Evolutionary conservation across 2,888 invertebrate species (phyloP).

Genomic region (Abscondita cerata): DNA sequence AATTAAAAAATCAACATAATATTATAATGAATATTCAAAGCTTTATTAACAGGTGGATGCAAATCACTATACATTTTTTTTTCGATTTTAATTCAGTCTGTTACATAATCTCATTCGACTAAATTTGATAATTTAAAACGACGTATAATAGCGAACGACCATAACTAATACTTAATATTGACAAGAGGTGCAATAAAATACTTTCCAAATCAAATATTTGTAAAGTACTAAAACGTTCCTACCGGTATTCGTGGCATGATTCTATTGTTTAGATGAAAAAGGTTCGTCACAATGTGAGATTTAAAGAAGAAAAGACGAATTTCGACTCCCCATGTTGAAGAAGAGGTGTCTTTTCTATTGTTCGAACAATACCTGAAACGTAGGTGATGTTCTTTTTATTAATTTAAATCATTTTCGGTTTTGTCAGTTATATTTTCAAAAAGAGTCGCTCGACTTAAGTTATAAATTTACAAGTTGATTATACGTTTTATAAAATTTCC

Average conservation of each 20-base stretch:
- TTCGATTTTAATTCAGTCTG: background rate
- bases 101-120: constrained; percentile 13
- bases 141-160: constrained; percentile 38
- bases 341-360: constrained; percentile 34
- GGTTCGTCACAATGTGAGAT: constrained; percentile 31
- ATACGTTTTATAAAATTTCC: constrained; percentile 17
- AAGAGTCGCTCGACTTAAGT: constrained; percentile 12
- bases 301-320: constrained; percentile 38
- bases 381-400: constrained; percentile 39
- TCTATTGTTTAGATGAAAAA: constrained; percentile 39
- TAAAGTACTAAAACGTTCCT: constrained; percentile 31
- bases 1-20: constrained; percentile 12
- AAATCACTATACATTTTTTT: background rate
- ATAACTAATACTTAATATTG: constrained; percentile 42
- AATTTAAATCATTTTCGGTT: constrained; percentile 39
- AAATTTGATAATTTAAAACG: constrained; percentile 28
- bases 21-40: constrained; percentile 10
- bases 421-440: constrained; percentile 34
- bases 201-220: constrained; percentile 41
- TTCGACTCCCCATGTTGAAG: constrained; percentile 41
- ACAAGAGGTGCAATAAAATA: constrained; percentile 38
- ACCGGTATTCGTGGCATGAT: constrained; percentile 23
- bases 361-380: constrained; percentile 35
- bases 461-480: constrained; percentile 12
- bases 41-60: constrained; percentile 2